These are phyloP conservation scores for Diorhabda elongata DNA, from an alignment of 1,140 invertebrate genomes.

Conservation along the genomic window DNA sequence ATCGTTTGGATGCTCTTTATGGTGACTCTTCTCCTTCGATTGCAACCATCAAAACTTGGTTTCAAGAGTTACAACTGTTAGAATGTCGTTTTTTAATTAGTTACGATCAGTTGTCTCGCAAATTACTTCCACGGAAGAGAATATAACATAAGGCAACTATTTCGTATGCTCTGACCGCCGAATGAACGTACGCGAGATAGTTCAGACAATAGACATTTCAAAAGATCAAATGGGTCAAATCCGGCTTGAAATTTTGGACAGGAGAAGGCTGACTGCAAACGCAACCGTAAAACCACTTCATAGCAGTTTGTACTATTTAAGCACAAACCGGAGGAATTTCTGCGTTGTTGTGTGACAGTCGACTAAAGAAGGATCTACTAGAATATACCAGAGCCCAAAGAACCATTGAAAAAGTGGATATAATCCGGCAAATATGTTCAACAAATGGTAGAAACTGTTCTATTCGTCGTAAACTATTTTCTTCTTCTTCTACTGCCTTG, in stretches of 20 bases:
- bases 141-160: neutral
- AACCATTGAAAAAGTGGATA: too few species aligned
- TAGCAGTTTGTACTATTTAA: too few species aligned
- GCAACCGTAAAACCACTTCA: too few species aligned
- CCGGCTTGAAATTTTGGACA: neutral
- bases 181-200: neutral
- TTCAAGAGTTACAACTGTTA: neutral
- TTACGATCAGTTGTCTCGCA: neutral
- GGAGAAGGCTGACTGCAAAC: neutral
- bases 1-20: neutral
- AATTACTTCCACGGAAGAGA: neutral
- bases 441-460: too few species aligned
- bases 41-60: neutral
- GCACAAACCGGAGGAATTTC: too few species aligned
- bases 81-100: neutral
- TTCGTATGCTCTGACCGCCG: neutral
- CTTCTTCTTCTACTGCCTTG: too few species aligned
- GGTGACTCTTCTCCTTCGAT: neutral
- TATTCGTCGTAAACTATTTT: too few species aligned
- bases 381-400: too few species aligned
- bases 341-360: too few species aligned
- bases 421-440: too few species aligned
- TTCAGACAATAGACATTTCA: neutral
- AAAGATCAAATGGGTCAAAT: neutral
- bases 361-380: too few species aligned